phyloP scores from a whole-genome alignment of 2,113 vertebrate species.

The Gymnobelideus leadbeateri region DNA sequence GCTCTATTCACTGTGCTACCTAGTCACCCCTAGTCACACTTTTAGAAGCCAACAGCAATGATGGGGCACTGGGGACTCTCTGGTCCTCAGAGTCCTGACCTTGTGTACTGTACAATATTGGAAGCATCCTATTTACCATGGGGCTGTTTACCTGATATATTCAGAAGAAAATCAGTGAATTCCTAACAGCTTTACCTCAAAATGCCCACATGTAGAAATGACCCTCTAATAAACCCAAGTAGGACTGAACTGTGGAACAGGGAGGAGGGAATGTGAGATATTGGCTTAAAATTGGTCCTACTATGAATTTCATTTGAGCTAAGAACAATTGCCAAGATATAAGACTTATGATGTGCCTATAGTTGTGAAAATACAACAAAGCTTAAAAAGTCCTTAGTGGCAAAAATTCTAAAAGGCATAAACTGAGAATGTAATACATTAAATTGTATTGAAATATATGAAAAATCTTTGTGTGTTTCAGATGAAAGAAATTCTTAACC shows the following conservation, averaged over 20 bases:
- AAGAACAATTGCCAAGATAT: neutral
- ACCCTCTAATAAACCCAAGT: neutral
- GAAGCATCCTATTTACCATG: neutral
- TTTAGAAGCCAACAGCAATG: neutral
- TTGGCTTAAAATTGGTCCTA: neutral
- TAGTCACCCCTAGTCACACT: too few relatives aligned
- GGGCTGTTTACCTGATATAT: neutral
- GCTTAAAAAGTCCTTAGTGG: neutral
- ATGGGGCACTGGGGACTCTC: fast-evolving
- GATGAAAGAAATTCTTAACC: too few relatives aligned
- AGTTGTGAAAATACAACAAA: neutral
- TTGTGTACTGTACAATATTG: fast-evolving
- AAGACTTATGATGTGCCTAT: neutral
- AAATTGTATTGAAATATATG: neutral
- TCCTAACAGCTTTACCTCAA: neutral
- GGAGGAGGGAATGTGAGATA: too few relatives aligned
- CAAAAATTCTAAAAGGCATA: neutral
- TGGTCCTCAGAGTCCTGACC: neutral
- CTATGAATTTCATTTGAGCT: neutral
- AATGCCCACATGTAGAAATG: neutral
- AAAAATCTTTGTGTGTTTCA: neutral
- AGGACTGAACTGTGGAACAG: neutral
- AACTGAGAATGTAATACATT: neutral
- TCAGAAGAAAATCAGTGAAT: neutral
- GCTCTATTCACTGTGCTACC: too few relatives aligned